Percentiles rank a stretch among this genome's conserved stretches.
phyloP scores from a whole-genome alignment of 2,797 vertebrate species.

The Syncerus caffer region DNA sequence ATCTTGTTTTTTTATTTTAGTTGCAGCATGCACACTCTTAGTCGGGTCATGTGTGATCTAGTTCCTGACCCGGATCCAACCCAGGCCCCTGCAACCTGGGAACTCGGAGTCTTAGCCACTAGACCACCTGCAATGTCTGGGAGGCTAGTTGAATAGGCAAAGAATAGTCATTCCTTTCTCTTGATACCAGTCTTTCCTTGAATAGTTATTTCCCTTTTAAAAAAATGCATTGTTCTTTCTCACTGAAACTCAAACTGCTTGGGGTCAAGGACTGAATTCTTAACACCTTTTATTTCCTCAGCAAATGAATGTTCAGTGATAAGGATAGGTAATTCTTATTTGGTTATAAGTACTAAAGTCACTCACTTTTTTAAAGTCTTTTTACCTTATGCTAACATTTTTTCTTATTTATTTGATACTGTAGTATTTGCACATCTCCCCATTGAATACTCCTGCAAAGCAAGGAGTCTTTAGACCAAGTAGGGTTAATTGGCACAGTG shows the following conservation, averaged over 20 bases:
- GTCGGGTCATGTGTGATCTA: neutral
- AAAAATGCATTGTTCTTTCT: neutral
- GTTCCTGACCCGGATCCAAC: neutral
- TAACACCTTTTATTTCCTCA: neutral
- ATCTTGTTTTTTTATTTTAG: neutral
- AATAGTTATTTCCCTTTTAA: neutral
- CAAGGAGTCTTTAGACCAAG: neutral
- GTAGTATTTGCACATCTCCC: neutral
- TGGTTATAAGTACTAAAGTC: neutral
- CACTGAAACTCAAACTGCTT: neutral
- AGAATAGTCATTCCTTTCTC: neutral
- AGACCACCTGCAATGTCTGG: neutral
- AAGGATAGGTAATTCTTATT: neutral
- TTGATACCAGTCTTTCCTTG: neutral
- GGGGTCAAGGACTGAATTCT: neutral
- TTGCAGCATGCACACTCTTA: neutral
- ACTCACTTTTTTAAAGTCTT: neutral
- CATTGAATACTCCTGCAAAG: neutral
- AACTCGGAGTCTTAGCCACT: neutral
- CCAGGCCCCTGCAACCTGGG: neutral
- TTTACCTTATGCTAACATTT: neutral
- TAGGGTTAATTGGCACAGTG: fast-evolving
- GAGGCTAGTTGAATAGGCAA: neutral
- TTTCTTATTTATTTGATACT: neutral
- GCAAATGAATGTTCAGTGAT: neutral